These are phyloP conservation scores for Alligator mississippiensis DNA, from an alignment of 2,113 vertebrate genomes.

Conservation along the genomic window DNA sequence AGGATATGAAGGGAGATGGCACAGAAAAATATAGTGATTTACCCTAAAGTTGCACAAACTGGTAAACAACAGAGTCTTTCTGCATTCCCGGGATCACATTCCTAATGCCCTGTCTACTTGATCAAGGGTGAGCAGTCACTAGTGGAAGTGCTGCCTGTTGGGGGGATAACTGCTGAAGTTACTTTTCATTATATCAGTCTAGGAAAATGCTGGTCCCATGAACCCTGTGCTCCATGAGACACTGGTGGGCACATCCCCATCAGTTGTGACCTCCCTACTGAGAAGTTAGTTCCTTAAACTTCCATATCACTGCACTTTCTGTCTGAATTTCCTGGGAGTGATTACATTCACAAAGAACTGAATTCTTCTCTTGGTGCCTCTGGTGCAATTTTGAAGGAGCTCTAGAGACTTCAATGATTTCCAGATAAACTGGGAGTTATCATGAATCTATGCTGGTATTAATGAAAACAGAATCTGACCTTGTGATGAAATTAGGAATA, in stretches of 20 bases:
- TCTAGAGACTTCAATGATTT: not conserved
- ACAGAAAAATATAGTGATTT: not conserved
- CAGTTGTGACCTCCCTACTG: not conserved
- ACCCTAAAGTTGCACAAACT: not conserved
- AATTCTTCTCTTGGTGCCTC: not conserved
- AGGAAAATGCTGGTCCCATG: not conserved
- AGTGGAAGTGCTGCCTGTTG: not conserved
- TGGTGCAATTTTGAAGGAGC: not conserved
- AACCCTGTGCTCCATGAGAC: not conserved
- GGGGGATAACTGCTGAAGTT: not conserved
- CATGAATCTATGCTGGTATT: not conserved
- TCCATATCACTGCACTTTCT: not conserved
- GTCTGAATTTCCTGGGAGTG: not conserved
- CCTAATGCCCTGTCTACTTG: not conserved
- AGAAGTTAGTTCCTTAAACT: not conserved
- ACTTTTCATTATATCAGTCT: not conserved
- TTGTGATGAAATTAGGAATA: not conserved
- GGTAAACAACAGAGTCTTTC: not conserved
- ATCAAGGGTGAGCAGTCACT: not conserved
- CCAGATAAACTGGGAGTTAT: not conserved
- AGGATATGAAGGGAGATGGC: rapidly evolving
- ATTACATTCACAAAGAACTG: not conserved
- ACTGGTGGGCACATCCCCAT: not conserved
- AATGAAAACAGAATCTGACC: not conserved
- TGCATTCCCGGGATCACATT: not conserved